Base-by-base conservation (phyloP, 2,888 invertebrate genomes). In the Erebia aethiops region DNA sequence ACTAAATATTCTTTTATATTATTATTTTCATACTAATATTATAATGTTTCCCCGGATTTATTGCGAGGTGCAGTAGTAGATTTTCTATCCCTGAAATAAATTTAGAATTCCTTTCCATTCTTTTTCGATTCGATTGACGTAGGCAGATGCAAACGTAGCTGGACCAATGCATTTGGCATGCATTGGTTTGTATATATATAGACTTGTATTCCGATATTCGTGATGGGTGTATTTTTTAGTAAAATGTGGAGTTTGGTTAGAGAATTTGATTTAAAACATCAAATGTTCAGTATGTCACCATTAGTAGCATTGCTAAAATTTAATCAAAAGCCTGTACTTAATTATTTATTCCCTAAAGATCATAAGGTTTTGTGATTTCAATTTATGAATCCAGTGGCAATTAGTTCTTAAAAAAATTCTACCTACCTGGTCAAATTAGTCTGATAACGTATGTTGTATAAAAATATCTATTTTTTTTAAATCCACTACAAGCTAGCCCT, bases 131-230 rank as follows among this genome's bases (percentile, higher is more conserved):
- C 62, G 62, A 62, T 43, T 18, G 62, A 46, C 18, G 49, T 21
- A 51, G 63, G 63, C 63, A 43, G 18, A 63, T 49, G 49, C 18
- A 63, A 43, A 43, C 63, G 51, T 49, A 51, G 51, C 63, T 63
- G 63, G 26, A 51, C 63, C 35, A 51, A 63, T 51, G 51, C 51
- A 63, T 63, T 63, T 60, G 49, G 26, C 21, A 51, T 63, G 63
- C 63, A 51, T 21, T 21, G 63, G 51, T 26, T 52, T 51, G 63
- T 63, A 62, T 43, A 35, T 43, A 26, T 26, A 56, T 56, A 56
- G 56, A 18, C n/a, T n/a, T 41, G 43, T 60, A 43, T 60, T 16
- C 13, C 16, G 16, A 41, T 60, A 9, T 60, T 16, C 60, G 60
- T 60, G 43, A 8, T 52, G 9, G 56, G 7, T 21, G 18, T 62